A percentile compares a stretch with the other conserved stretches of the same genome.
Conservation (phyloP, 2,888 invertebrate species). For the Ecdyonurus torrentis region DNA sequence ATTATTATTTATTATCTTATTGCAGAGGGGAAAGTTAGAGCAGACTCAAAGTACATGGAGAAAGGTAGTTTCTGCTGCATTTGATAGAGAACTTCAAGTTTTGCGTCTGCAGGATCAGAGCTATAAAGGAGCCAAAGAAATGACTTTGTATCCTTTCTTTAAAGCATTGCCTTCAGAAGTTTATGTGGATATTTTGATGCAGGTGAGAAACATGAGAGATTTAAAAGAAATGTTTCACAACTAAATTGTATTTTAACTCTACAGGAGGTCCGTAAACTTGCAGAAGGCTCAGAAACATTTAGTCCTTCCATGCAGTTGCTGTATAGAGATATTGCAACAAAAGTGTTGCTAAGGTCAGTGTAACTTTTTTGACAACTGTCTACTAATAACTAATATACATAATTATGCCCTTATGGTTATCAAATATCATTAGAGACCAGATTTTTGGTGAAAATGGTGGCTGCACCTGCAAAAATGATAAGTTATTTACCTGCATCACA, state of each 20-base stretch:
- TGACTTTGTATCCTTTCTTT: constrained; percentile 55
- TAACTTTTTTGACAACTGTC: not conserved
- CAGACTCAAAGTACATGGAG: constrained; percentile 51
- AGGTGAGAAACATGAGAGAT: no score
- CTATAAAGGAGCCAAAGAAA: constrained; percentile 31
- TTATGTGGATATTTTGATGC: constrained; percentile 28
- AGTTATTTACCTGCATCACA: no score
- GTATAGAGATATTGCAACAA: constrained; percentile 46
- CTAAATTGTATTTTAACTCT: constrained; percentile 22
- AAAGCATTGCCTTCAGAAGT: constrained; percentile 35
- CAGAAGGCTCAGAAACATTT: constrained; percentile 62
- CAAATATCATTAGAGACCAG: no score
- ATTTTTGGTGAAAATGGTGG: no score
- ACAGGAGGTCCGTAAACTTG: constrained; percentile 49
- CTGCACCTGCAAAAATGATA: no score
- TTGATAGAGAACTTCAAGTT: constrained; percentile 48
- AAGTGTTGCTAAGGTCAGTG: constrained; percentile 41
- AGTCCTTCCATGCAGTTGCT: constrained; percentile 50
- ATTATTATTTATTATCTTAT: no score
- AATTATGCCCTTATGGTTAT: not conserved
- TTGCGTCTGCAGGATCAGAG: constrained; percentile 38
- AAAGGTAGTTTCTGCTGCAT: constrained; percentile 39
- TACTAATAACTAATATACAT: not conserved
- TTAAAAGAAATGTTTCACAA: no score
- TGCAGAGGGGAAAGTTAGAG: constrained; percentile 44